Evolutionary conservation across 1,140 invertebrate genomes (phyloP), one percentile per base, ranked within the genome.

Genomic region (Saccostrea echinata): DNA sequence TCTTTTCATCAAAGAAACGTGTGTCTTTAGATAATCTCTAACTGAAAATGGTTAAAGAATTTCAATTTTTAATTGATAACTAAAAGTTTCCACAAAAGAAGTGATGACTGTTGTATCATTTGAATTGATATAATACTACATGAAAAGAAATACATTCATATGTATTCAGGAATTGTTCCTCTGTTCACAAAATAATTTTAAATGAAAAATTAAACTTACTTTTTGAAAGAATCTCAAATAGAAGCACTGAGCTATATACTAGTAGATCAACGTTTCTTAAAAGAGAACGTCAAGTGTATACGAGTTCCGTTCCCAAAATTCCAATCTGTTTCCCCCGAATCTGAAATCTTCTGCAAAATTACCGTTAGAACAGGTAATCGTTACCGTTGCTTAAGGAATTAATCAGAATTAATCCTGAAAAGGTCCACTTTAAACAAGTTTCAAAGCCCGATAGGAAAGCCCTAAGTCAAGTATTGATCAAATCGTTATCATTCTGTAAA

Each of bases 381-480:
- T 76, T 76, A 33, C 68, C 27, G 68, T 76, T 76, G 68, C 68
- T 76, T 76, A 76, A 76, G 68, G 27, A 76, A 76, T 76, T 76
- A 76, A 76, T 76, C 68, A 76, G 68, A 76, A 33, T 11, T 76
- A 76, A 76, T 76, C 68, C 68, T 76, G 24, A 76, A 76, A 76
- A 76, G 68, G 27, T 27, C 68, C 68, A 76, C 68, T 76, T 76
- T 76, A 76, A 76, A 76, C 13, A 76, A 76, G 12, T 76, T 76
- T 76, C 68, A 76, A 76, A 76, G 68, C 27, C 27, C 11, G 68
- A 76, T 76, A 76, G 68, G 68, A 33, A 76, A 18, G 68, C 68
- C 68, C 27, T 76, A 76, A 76, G 68, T 76, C 30, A 76, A 76
- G 68, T 76, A 76, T 76, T 27, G 68, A 76, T 76, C 68, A 76